Percentiles rank a stretch among this genome's conserved stretches.
Conservation (phyloP, 1,140 invertebrate species). For the Helicoverpa zea region DNA sequence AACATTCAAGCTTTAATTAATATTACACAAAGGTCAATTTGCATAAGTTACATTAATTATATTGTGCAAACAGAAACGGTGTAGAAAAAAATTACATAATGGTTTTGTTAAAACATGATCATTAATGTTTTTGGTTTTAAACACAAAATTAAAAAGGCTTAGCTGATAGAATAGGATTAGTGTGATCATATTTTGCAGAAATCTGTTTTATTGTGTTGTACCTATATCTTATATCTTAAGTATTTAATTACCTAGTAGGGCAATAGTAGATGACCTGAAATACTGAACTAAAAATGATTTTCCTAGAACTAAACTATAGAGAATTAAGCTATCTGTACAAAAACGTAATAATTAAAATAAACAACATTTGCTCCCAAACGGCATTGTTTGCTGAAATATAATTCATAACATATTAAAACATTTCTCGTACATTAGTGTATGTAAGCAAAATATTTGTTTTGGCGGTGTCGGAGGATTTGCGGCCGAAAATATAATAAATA, state of each 20-base stretch:
- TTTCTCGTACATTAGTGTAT: conserved; percentile 11
- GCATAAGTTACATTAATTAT: conserved; percentile 33
- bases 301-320: no score
- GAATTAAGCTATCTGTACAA: no score
- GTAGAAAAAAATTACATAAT: background rate
- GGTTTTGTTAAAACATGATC: background rate
- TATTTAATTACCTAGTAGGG: no score
- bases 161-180: no score
- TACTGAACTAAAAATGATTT: no score
- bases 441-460: conserved; percentile 22
- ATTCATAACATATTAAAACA: conserved; percentile 29
- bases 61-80: background rate
- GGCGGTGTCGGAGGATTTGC: conserved; percentile 9
- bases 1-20: conserved; percentile 30
- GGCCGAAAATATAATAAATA: conserved; percentile 40
- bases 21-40: conserved; percentile 7
- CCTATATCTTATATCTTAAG: no score
- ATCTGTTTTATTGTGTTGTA: no score
- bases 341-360: background rate
- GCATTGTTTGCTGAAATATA: conserved; percentile 2
- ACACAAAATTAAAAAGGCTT: no score
- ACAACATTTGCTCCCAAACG: background rate
- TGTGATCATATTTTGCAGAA: no score
- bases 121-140: no score
- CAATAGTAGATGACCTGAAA: no score